Evolutionary conservation across 1,140 invertebrate species (phyloP), one percentile per base, ranked within the genome.

Genomic region (Ceratitis capitata): DNA sequence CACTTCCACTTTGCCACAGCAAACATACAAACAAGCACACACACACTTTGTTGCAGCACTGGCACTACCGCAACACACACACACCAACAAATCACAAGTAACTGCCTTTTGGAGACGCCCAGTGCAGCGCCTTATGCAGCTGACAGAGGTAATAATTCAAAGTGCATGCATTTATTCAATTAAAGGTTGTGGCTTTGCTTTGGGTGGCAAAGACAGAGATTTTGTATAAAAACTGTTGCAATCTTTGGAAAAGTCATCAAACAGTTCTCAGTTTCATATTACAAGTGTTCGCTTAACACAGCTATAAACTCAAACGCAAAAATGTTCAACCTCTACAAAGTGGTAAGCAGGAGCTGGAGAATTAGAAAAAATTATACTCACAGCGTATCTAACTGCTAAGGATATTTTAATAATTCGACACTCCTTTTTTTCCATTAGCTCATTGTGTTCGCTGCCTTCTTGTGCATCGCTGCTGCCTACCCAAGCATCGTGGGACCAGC

Each of bases 321-420:
- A 78, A 78, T 78, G 69, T 78, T 78, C 69, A 78, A 78, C 69
- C 39, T 78, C 35, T 78, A 26, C 69, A 78, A 78, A 78, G 69
- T 90, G 88, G 89, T 90, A 87, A 90, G 89, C 74, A 47, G n/a
- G 9, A n/a, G n/a, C n/a, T n/a, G 26, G 12, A n/a, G n/a, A 19
- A 58, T 84, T 42, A 29, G 9, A 53, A 53, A n/a, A n/a, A n/a
- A 0, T 82, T 16, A 83, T 16, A 19, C 35, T 42, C 3, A 35
- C 83, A 14, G 10, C 16, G 9, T 1, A 19, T 0, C 4, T 26
- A 0, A 19, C 19, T 16, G 16, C 26, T 23, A 78, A 78, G 69
- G 69, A 47, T 45, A 78, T 9, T 78, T 12, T 5, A 45, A 5
- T 45, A 78, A 45, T 23, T 78, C 23, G 5, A 69, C 9, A 14